These are phyloP conservation scores for Centruroides vittatus DNA, from an alignment of 1,140 invertebrate species.

Conservation along the genomic window DNA sequence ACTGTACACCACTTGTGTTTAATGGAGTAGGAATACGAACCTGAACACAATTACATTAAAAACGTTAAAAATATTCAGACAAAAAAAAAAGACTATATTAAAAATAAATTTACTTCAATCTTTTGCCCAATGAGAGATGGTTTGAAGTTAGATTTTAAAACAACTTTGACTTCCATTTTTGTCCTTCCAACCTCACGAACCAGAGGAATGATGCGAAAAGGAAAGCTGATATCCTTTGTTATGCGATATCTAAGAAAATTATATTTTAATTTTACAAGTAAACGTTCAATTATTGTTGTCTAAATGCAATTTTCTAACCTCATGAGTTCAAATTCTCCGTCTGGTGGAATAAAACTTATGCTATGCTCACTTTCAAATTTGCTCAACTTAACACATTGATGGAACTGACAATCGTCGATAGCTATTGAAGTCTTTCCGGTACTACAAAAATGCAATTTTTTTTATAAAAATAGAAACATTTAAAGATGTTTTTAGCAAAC, in stretches of 20 bases:
- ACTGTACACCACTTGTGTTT: constrained; percentile 96
- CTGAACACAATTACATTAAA: constrained; percentile 18
- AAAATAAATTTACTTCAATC: constrained; percentile 54
- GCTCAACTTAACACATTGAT: constrained; percentile 98
- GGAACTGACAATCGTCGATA: constrained; percentile 99
- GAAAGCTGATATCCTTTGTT: constrained; percentile 99
- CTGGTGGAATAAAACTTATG: constrained; percentile 98
- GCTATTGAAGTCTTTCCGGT: constrained; percentile 86
- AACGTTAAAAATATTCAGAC: not conserved
- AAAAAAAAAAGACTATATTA: not conserved
- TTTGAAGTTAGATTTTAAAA: constrained; percentile 99
- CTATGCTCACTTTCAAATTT: constrained; percentile 99
- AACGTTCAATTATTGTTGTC: too few relatives aligned
- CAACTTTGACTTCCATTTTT: constrained; percentile 99
- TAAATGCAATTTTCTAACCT: constrained; percentile 41
- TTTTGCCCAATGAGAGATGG: constrained; percentile 95
- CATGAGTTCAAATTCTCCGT: constrained; percentile 99
- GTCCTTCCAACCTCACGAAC: constrained; percentile 95
- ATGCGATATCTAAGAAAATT: constrained; percentile 69
- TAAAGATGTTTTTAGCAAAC: too few relatives aligned
- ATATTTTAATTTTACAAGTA: not conserved
- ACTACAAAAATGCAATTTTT: too few relatives aligned
- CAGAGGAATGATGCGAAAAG: constrained; percentile 96
- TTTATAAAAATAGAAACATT: too few relatives aligned
- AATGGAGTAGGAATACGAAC: constrained; percentile 96